Evolutionary conservation across 2,888 invertebrate genomes (phyloP).

Genomic region (Podotricha telesiphe): DNA sequence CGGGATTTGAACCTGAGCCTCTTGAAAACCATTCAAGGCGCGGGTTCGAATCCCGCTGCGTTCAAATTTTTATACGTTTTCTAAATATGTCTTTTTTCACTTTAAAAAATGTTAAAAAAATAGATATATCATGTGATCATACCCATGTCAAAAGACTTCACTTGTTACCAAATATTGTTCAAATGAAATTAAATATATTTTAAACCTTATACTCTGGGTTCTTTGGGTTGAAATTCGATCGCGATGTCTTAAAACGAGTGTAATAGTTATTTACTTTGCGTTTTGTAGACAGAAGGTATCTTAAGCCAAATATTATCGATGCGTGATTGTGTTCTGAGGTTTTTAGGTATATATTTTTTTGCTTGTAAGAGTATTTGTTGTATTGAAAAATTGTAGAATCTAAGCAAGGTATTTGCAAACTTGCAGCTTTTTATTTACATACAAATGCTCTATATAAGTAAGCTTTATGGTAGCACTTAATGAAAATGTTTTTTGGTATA

Average conservation of each 20-base stretch:
- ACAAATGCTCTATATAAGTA: too few species aligned
- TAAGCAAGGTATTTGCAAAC: too few species aligned
- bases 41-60: too few species aligned
- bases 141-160: constrained; percentile 13
- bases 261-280: constrained; percentile 41
- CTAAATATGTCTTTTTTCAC: too few species aligned
- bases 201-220: not conserved
- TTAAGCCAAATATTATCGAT: constrained; percentile 45
- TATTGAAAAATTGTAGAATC: too few species aligned
- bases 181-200: not conserved
- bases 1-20: too few species aligned
- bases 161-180: constrained; percentile 3
- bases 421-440: too few species aligned
- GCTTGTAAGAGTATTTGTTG: not conserved
- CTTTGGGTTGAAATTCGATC: not conserved
- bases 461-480: too few species aligned
- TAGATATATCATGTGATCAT: not conserved
- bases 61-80: too few species aligned
- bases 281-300: constrained; percentile 41
- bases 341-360: not conserved
- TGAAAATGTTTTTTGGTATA: too few species aligned
- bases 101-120: too few species aligned
- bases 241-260: not conserved
- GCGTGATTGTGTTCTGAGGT: constrained; percentile 25
- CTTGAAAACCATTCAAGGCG: too few species aligned